These are phyloP conservation scores for Agriopis marginaria DNA, from an alignment of 2,888 invertebrate species.

Conservation along the genomic window DNA sequence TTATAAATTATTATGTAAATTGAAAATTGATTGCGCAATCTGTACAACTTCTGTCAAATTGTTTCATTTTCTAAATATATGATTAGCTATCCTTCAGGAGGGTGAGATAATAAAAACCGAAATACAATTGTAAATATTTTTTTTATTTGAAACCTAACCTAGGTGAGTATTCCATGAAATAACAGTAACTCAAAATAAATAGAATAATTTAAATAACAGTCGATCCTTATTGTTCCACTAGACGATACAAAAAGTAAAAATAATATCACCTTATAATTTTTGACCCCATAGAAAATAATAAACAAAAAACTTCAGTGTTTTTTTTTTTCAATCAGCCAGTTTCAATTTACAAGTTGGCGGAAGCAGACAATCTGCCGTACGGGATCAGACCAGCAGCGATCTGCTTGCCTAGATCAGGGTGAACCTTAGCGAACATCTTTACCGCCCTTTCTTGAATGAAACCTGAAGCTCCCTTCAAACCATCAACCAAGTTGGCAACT, in stretches of 20 bases:
- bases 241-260: background rate
- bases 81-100: background rate
- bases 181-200: background rate
- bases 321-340: background rate
- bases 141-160: background rate
- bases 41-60: background rate
- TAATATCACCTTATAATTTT: conserved; percentile 7
- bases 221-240: background rate
- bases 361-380: conserved; percentile 28
- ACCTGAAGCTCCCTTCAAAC: conserved; percentile 91
- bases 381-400: conserved; percentile 88
- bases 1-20: background rate
- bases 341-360: conserved; percentile 83
- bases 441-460: conserved; percentile 96
- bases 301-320: background rate
- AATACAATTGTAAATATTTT: background rate
- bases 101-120: background rate
- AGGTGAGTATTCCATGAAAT: background rate
- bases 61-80: background rate
- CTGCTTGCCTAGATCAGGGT: conserved; percentile 91
- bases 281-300: background rate
- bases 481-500: conserved; percentile 92
- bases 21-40: background rate
- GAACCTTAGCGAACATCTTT: conserved; percentile 93
- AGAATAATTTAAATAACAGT: conserved; percentile 5